phyloP scores from a whole-genome alignment of 1,140 invertebrate species.

The Caerostris extrusa region DNA sequence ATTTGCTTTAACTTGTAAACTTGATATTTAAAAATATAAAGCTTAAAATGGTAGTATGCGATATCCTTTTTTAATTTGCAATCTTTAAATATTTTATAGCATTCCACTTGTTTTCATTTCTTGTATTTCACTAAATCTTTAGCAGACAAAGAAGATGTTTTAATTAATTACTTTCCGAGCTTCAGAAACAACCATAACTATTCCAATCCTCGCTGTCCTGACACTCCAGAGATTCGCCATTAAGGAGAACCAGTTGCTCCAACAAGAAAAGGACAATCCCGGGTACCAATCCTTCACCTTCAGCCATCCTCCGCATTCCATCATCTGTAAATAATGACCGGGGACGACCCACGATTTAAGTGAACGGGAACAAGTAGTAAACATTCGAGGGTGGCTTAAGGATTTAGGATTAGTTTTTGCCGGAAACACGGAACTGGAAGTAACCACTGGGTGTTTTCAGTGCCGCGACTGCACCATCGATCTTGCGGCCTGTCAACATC shows the following conservation, averaged over 20 bases:
- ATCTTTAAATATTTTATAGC: too few species aligned
- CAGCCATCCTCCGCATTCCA: background rate
- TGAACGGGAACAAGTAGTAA: background rate
- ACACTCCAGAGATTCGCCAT: too few species aligned
- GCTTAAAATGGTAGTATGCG: too few species aligned
- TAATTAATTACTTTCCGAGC: too few species aligned
- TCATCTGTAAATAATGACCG: constrained; percentile 6
- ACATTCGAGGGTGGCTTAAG: background rate
- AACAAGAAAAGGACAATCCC: background rate
- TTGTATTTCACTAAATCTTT: too few species aligned
- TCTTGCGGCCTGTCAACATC: background rate
- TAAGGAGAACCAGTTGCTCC: background rate
- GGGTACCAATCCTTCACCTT: background rate
- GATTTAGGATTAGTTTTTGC: background rate
- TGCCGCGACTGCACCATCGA: background rate
- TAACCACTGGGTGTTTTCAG: background rate
- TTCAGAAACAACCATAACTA: too few species aligned
- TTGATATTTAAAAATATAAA: too few species aligned
- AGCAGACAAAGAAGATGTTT: too few species aligned
- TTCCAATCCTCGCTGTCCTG: too few species aligned
- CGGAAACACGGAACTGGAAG: background rate
- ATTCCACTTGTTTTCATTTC: too few species aligned
- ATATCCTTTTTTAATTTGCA: too few species aligned
- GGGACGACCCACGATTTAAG: background rate
- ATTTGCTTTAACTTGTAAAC: too few species aligned